A percentile compares a stretch with the other conserved stretches of the same genome.
These are phyloP conservation scores for Ciona savignyi DNA, from an alignment of 23 tunicate genomes.

Conservation along the genomic window DNA sequence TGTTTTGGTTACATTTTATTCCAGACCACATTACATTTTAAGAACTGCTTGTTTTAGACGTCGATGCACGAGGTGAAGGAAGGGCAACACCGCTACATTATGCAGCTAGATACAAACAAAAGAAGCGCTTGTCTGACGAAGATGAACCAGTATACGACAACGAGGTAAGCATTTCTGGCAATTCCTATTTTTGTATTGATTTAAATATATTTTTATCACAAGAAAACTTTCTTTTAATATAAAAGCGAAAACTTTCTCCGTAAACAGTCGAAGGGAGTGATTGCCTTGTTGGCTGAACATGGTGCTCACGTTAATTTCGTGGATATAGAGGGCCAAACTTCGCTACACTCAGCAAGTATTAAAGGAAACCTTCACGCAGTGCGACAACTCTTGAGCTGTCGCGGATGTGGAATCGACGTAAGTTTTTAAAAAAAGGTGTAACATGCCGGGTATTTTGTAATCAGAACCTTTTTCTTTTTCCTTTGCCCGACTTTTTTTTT, in stretches of 20 bases:
- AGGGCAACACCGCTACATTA: constrained; percentile 66
- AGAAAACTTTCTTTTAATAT: not conserved
- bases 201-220: too few species aligned
- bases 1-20: too few species aligned
- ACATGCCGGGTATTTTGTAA: too few species aligned
- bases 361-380: constrained; percentile 68
- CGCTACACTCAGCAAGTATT: constrained; percentile 71
- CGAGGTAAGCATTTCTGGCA: not conserved
- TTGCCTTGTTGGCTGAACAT: constrained; percentile 33
- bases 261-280: constrained; percentile 30
- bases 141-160: not conserved
- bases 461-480: too few species aligned
- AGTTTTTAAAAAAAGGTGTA: too few species aligned
- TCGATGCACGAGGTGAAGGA: constrained; percentile 44
- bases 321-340: constrained; percentile 74
- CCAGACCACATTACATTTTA: too few species aligned
- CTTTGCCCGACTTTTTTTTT: too few species aligned
- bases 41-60: too few species aligned
- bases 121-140: not conserved
- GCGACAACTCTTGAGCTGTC: constrained; percentile 31
- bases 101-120: constrained; percentile 55
- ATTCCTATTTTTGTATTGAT: too few species aligned
- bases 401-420: constrained; percentile 48
- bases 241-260: not conserved
- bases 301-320: constrained; percentile 58